These are phyloP conservation scores for Lynx canadensis DNA, from an alignment of 2,113 vertebrate genomes.

Conservation along the genomic window DNA sequence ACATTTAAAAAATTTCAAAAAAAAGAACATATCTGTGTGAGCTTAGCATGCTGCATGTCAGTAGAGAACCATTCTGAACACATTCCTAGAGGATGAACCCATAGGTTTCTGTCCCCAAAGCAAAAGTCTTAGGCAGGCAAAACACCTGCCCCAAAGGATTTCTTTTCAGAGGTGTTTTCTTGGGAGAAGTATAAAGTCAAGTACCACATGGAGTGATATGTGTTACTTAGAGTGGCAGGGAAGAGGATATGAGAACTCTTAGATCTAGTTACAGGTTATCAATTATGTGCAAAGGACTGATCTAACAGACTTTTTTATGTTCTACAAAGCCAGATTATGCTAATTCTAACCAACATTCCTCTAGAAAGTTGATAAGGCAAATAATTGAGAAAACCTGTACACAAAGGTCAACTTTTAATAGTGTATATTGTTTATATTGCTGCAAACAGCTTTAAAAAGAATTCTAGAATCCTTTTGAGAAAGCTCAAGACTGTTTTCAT, in stretches of 20 bases:
- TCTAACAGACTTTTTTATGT: background rate
- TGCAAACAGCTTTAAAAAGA: background rate
- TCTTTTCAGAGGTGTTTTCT: background rate
- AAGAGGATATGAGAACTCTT: background rate
- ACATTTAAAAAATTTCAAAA: too few relatives aligned
- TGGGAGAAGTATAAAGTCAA: background rate
- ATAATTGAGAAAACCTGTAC: background rate
- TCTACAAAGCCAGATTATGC: background rate
- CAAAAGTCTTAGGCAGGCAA: background rate
- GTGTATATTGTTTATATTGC: background rate
- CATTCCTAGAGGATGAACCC: background rate
- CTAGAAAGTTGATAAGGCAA: background rate
- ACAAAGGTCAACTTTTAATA: background rate
- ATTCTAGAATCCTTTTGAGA: background rate
- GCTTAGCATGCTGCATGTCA: background rate
- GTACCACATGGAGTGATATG: too few relatives aligned
- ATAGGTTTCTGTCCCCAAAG: background rate
- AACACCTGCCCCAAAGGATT: background rate
- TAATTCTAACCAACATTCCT: background rate
- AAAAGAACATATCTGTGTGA: background rate
- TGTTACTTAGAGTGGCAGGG: fast-evolving
- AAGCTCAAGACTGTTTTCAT: background rate
- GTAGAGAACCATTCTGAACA: background rate
- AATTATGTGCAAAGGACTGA: background rate
- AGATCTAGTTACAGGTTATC: background rate